Evolutionary conservation across 2,888 invertebrate genomes (phyloP).

Genomic region (Caenorhabditis parvicauda): DNA sequence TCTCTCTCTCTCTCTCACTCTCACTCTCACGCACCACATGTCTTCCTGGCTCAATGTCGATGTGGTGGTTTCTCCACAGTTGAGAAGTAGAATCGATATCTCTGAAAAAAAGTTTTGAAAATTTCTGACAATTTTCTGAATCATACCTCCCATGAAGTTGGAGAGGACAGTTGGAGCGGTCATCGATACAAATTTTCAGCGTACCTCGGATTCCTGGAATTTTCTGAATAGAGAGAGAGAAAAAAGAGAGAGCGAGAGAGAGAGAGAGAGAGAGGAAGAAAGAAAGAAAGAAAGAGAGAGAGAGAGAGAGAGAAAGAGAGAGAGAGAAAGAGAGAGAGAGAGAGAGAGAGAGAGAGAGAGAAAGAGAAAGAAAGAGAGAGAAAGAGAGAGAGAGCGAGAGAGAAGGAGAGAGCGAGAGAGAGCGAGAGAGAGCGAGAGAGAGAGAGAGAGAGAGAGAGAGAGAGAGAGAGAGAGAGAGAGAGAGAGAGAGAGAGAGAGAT

Average conservation of each 20-base stretch:
- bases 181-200: conserved; percentile 50
- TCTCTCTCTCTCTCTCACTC: neutral
- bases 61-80: conserved; percentile 45
- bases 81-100: conserved; percentile 46
- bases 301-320: neutral
- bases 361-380: neutral
- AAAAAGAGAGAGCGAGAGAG: too few species aligned
- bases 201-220: conserved; percentile 52
- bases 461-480: neutral
- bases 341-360: neutral
- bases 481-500: too few species aligned
- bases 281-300: neutral
- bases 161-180: conserved; percentile 44
- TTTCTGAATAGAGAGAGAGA: conserved; percentile 17
- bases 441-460: neutral
- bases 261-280: neutral
- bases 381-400: too few species aligned
- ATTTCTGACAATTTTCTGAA: neutral
- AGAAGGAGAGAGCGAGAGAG: too few species aligned
- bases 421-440: too few species aligned
- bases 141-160: conserved; percentile 35
- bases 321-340: neutral
- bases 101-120: conserved; percentile 7
- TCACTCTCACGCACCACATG: conserved; percentile 32
- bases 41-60: conserved; percentile 36